Conservation (phyloP, 2,888 invertebrate species). For the Hydrotaea cyrtoneurina region DNA sequence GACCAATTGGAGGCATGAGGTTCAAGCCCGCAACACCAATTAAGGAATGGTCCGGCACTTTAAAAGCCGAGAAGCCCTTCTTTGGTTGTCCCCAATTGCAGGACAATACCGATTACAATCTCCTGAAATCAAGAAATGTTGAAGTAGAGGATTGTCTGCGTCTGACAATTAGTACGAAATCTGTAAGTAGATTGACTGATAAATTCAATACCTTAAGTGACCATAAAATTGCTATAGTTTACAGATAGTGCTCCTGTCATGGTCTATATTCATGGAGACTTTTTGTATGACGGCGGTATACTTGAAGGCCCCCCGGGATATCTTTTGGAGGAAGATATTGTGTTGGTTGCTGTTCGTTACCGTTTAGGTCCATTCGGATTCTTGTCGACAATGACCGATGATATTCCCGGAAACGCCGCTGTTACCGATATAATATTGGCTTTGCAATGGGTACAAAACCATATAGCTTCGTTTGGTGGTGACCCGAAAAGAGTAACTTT, state of each 20-base stretch:
- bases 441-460: slow-evolving; percentile 82
- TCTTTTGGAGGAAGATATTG: slow-evolving; percentile 81
- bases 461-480: slow-evolving; percentile 82
- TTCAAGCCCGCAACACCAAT: slow-evolving; percentile 76
- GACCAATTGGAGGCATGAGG: slow-evolving; percentile 72
- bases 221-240: slow-evolving; percentile 68
- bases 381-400: slow-evolving; percentile 81
- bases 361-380: slow-evolving; percentile 82
- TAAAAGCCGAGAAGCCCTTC: slow-evolving; percentile 73
- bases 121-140: slow-evolving; percentile 70
- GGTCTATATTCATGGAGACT: slow-evolving; percentile 81
- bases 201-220: not conserved
- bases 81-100: slow-evolving; percentile 77
- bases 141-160: slow-evolving; percentile 78
- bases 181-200: slow-evolving; percentile 70
- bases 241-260: slow-evolving; percentile 78
- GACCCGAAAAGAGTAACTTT: slow-evolving; percentile 81
- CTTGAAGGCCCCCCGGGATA: slow-evolving; percentile 79
- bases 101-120: slow-evolving; percentile 70
- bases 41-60: slow-evolving; percentile 74
- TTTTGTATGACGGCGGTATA: slow-evolving; percentile 79
- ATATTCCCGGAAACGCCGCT: slow-evolving; percentile 82
- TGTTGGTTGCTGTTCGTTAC: slow-evolving; percentile 82
- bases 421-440: slow-evolving; percentile 82
- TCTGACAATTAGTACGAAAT: slow-evolving; percentile 76